Percentiles rank a stretch among this genome's conserved stretches.
Conservation (phyloP, 2,888 invertebrate genomes). For the Miltochrista miniata region DNA sequence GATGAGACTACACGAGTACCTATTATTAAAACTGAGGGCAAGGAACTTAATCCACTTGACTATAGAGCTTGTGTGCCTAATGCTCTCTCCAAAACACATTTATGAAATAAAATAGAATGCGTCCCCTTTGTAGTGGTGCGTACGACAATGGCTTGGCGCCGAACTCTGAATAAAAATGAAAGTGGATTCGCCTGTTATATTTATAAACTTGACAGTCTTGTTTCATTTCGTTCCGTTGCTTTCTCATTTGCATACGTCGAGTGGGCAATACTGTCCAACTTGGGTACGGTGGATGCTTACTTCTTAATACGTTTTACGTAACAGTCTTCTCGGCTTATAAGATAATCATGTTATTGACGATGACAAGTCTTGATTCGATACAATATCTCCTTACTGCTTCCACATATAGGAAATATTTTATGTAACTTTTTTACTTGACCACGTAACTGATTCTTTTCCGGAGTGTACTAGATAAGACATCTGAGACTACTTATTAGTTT, state of each 20-base stretch:
- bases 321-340: conserved; percentile 17
- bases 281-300: conserved; percentile 38
- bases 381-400: not conserved
- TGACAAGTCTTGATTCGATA: conserved; percentile 16
- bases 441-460: too few species aligned
- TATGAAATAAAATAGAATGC: conserved; percentile 58
- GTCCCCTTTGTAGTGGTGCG: conserved; percentile 59
- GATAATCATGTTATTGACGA: conserved; percentile 10
- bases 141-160: conserved; percentile 68
- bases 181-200: conserved; percentile 80
- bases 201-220: conserved; percentile 76
- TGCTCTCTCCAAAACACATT: conserved; percentile 53
- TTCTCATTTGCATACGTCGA: conserved; percentile 64
- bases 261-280: conserved; percentile 32
- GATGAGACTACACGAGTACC: conserved; percentile 32
- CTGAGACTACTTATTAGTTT: too few species aligned
- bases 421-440: not conserved
- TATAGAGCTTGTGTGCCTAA: conserved; percentile 37
- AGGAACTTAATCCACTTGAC: conserved; percentile 21
- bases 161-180: conserved; percentile 79
- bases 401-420: not conserved
- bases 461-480: too few species aligned
- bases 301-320: conserved; percentile 50
- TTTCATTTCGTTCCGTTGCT: conserved; percentile 63
- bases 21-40: conserved; percentile 27